A percentile compares a stretch with the other conserved stretches of the same genome.
phyloP scores from a whole-genome alignment of 2,888 invertebrate species.

The Oscheius sp. region DNA sequence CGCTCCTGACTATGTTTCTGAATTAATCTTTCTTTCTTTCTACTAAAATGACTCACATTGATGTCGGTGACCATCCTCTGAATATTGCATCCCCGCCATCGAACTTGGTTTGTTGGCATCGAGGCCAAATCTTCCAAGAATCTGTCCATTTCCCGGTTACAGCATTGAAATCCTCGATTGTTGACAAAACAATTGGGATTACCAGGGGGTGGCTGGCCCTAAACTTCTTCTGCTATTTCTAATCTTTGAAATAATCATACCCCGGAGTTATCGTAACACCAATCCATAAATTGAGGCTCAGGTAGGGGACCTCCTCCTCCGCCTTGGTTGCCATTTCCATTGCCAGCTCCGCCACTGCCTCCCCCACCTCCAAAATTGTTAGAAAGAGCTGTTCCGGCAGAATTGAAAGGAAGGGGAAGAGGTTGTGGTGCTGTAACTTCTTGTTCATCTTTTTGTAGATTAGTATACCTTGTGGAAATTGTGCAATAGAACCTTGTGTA shows the following conservation, averaged over 20 bases:
- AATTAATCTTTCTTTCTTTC: neutral
- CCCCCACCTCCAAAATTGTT: neutral
- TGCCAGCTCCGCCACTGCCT: neutral
- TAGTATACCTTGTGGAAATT: neutral
- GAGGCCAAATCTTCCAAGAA: conserved; percentile 12
- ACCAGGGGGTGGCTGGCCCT: no score
- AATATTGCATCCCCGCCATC: conserved; percentile 23
- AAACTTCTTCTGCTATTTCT: neutral
- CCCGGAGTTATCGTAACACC: conserved; percentile 1
- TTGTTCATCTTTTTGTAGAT: neutral
- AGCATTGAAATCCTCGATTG: conserved; percentile 16
- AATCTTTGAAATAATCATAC: neutral
- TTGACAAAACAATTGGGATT: conserved; percentile 19
- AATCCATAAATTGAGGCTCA: neutral
- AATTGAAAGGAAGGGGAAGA: neutral
- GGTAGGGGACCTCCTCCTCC: neutral
- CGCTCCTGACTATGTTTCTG: neutral
- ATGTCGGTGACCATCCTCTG: conserved; percentile 30
- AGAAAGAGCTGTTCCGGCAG: neutral
- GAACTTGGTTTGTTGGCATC: neutral
- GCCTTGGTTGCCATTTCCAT: conserved; percentile 5
- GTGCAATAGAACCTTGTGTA: no score
- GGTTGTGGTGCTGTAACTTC: neutral
- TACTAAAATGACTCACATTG: neutral
- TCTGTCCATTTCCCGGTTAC: conserved; percentile 10